A percentile compares a stretch with the other conserved stretches of the same genome.
Evolutionary conservation across 2,113 vertebrate species (phyloP).

Genomic region (Myotis lucifugus): DNA sequence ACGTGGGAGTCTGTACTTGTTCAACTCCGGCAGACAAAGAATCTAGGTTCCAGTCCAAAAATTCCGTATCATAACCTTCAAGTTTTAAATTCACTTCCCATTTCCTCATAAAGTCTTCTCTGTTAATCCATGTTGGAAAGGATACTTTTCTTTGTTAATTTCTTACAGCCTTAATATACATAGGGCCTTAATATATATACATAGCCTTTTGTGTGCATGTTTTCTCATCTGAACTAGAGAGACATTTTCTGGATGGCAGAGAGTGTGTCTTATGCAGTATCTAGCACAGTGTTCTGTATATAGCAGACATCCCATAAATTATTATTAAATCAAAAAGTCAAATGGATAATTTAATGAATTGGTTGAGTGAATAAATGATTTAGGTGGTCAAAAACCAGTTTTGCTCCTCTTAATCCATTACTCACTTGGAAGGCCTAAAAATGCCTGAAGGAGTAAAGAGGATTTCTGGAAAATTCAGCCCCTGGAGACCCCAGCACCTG

Average conservation of each 20-base stretch:
- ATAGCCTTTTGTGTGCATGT: not conserved
- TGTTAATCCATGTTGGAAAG: not conserved
- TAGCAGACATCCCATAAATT: not conserved
- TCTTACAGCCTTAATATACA: not conserved
- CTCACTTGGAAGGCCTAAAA: not conserved
- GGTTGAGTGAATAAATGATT: not conserved
- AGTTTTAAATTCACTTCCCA: not conserved
- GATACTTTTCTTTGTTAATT: not conserved
- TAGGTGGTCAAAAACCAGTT: not conserved
- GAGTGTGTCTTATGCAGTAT: not conserved
- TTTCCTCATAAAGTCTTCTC: not conserved
- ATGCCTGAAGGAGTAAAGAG: not conserved
- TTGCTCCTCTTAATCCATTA: not conserved
- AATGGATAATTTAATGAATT: not conserved
- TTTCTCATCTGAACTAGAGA: not conserved
- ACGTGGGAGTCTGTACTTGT: too few species aligned
- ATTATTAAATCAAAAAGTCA: not conserved
- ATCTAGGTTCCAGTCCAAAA: too few species aligned
- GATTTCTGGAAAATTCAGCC: slow-evolving; percentile 14
- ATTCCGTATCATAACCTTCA: not conserved
- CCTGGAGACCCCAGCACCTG: not conserved
- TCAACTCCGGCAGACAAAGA: too few species aligned
- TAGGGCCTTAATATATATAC: not conserved
- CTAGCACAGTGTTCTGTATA: not conserved
- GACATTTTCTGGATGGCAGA: not conserved